Percentiles rank a stretch among this genome's conserved stretches.
These are phyloP conservation scores for Xylophagus ater DNA, from an alignment of 2,888 invertebrate genomes.

Conservation along the genomic window DNA sequence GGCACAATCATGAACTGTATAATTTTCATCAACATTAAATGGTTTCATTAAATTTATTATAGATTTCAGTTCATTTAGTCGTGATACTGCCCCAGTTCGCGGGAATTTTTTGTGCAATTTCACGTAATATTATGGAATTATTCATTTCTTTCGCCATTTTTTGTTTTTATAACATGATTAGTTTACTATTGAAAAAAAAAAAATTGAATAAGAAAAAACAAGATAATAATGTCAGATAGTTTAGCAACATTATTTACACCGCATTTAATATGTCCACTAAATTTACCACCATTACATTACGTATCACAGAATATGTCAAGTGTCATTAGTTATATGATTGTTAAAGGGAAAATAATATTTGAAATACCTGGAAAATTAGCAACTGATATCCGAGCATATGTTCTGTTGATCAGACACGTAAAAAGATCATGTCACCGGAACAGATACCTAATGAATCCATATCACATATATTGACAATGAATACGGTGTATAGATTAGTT, in stretches of 20 bases:
- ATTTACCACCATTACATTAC: slow-evolving; percentile 72
- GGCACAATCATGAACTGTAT: slow-evolving; percentile 85
- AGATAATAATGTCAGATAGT: slow-evolving; percentile 82
- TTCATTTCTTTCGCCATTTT: too few species aligned
- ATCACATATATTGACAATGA: slow-evolving; percentile 58
- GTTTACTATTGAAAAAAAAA: too few species aligned
- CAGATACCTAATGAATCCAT: slow-evolving; percentile 38
- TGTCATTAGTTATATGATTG: slow-evolving; percentile 80
- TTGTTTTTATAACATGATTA: too few species aligned
- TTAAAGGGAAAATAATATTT: slow-evolving; percentile 56
- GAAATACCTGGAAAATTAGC: slow-evolving; percentile 63
- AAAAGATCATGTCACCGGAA: slow-evolving; percentile 49
- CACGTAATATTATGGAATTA: too few species aligned
- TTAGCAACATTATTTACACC: slow-evolving; percentile 87
- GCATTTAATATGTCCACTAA: slow-evolving; percentile 78
- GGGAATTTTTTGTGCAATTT: slow-evolving; percentile 67
- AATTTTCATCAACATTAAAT: slow-evolving; percentile 58
- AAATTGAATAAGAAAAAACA: too few species aligned
- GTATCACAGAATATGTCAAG: slow-evolving; percentile 67
- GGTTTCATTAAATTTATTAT: slow-evolving; percentile 56
- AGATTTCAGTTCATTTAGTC: slow-evolving; percentile 73
- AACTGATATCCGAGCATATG: slow-evolving; percentile 68
- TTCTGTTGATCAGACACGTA: slow-evolving; percentile 53
- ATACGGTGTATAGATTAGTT: slow-evolving; percentile 85
- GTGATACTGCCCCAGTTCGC: slow-evolving; percentile 75